Conservation (phyloP, 2,888 invertebrate genomes). For the Congeria kusceri region DNA sequence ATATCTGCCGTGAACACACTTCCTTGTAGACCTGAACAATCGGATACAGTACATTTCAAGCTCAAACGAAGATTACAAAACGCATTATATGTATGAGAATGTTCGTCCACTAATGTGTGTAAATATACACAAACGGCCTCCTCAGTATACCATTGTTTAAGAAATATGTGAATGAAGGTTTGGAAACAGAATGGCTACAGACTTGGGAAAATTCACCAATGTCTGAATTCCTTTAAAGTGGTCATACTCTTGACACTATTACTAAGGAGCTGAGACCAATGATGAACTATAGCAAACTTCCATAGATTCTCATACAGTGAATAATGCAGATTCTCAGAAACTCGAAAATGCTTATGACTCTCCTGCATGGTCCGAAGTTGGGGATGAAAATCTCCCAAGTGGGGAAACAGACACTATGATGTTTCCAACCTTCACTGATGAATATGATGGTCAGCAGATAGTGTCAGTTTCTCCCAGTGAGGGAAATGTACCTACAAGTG, state of each 20-base stretch:
- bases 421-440: slow-evolving; percentile 15
- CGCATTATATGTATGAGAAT: slow-evolving; percentile 46
- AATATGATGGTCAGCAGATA: background rate
- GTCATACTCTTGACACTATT: background rate
- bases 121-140: slow-evolving; percentile 22
- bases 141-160: slow-evolving; percentile 27
- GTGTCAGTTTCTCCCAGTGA: slow-evolving; percentile 30
- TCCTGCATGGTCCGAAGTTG: slow-evolving; percentile 23
- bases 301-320: background rate
- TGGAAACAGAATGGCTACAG: slow-evolving; percentile 22
- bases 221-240: background rate
- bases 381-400: slow-evolving; percentile 20
- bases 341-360: slow-evolving; percentile 1
- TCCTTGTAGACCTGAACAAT: too few species aligned
- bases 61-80: too few species aligned
- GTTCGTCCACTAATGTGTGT: slow-evolving; percentile 32
- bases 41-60: too few species aligned
- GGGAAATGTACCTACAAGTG: slow-evolving; percentile 25
- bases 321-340: background rate
- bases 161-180: slow-evolving; percentile 28
- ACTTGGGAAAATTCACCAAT: background rate
- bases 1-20: too few species aligned
- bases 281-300: background rate
- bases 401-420: slow-evolving; percentile 41
- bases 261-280: background rate